These are phyloP conservation scores for Hemicordylus capensis DNA, from an alignment of 2,113 vertebrate genomes.

Conservation along the genomic window DNA sequence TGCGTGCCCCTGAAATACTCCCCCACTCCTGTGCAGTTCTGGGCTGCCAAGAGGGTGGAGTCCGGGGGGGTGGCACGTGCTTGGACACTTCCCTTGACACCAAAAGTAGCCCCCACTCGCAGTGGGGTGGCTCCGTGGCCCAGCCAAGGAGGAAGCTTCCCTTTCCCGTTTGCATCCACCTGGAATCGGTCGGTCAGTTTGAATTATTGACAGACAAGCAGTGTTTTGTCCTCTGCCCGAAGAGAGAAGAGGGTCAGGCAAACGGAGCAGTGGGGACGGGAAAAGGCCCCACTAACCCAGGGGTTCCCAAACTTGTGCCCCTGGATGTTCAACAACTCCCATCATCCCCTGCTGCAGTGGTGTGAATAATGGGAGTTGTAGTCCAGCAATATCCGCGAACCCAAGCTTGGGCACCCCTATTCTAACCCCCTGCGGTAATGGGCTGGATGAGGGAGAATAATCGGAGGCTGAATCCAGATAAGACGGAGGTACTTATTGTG, in stretches of 20 bases:
- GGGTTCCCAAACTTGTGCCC: too few relatives aligned
- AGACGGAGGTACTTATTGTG: too few relatives aligned
- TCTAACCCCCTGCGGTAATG: too few relatives aligned
- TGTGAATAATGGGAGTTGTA: too few relatives aligned
- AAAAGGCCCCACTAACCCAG: not conserved
- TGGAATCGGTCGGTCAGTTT: not conserved
- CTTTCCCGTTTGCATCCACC: not conserved
- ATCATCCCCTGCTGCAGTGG: too few relatives aligned
- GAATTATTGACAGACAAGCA: conserved; percentile 3
- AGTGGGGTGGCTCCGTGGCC: not conserved
- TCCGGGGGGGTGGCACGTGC: too few relatives aligned
- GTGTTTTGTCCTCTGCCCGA: not conserved
- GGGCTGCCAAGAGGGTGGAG: not conserved
- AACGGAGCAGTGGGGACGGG: not conserved
- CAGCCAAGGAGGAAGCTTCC: not conserved
- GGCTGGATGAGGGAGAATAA: too few relatives aligned
- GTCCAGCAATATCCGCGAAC: too few relatives aligned
- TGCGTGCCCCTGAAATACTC: too few relatives aligned
- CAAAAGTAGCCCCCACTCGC: not conserved
- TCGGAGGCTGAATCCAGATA: too few relatives aligned
- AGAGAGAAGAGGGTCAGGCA: accelerated
- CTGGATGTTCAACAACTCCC: too few relatives aligned
- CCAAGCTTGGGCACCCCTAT: too few relatives aligned
- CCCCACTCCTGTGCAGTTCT: not conserved
- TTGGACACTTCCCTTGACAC: not conserved